Conservation (phyloP, 2,113 vertebrate species). For the Cyanoliseus patagonus region DNA sequence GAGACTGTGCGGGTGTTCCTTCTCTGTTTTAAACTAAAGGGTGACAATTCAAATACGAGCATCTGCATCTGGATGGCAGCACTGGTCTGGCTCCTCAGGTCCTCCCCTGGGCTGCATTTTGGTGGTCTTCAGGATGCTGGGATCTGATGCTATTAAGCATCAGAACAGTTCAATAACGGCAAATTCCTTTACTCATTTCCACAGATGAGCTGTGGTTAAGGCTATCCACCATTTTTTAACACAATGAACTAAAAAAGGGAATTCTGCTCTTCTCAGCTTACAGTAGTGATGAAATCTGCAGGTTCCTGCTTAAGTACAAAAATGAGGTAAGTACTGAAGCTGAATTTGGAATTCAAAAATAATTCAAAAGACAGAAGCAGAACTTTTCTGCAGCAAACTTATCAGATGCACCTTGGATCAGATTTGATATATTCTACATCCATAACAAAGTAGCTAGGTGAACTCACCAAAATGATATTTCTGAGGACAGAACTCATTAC, state of each 20-base stretch:
- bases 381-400: neutral
- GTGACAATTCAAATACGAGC: accelerated
- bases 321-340: neutral
- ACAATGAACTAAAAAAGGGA: neutral
- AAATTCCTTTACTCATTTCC: neutral
- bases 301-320: neutral
- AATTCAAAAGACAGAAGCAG: neutral
- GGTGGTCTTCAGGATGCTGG: neutral
- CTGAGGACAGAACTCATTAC: slow-evolving; percentile 70
- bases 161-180: neutral
- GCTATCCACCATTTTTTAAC: neutral
- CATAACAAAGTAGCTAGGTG: slow-evolving; percentile 40
- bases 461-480: slow-evolving; percentile 23
- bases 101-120: neutral
- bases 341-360: neutral
- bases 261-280: neutral
- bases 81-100: neutral
- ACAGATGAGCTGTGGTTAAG: neutral
- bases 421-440: neutral
- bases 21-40: neutral
- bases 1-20: neutral
- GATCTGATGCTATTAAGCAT: neutral
- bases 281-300: neutral
- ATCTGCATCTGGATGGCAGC: neutral
- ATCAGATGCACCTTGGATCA: neutral